A percentile compares a stretch with the other conserved stretches of the same genome.
Evolutionary conservation across 2,113 vertebrate genomes (phyloP).

Genomic region (Petromus typicus): DNA sequence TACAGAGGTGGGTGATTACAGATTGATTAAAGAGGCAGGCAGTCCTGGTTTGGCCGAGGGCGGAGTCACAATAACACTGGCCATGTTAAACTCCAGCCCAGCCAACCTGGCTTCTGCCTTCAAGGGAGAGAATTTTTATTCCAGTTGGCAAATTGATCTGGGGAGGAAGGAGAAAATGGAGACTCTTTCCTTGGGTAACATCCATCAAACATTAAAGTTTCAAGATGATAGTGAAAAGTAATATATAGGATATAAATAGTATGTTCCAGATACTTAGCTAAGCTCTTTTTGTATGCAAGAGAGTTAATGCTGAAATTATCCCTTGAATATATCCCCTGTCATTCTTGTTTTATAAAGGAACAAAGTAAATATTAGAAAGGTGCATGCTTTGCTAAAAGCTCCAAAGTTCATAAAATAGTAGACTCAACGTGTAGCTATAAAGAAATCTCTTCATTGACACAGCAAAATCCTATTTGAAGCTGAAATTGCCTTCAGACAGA

Average conservation of each 20-base stretch:
- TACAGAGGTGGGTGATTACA: too few species aligned
- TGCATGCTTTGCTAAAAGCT: not conserved
- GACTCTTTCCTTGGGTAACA: not conserved
- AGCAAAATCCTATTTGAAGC: not conserved
- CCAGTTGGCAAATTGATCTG: not conserved
- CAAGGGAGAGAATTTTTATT: not conserved
- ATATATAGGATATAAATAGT: not conserved
- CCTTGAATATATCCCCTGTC: not conserved
- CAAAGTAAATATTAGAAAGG: not conserved
- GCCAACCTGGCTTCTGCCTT: too few species aligned
- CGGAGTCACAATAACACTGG: too few species aligned
- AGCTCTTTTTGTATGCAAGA: not conserved
- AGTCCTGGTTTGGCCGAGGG: too few species aligned
- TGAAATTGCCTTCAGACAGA: not conserved
- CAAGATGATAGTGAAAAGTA: not conserved
- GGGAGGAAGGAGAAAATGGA: too few species aligned
- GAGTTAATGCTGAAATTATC: not conserved
- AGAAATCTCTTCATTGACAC: not conserved
- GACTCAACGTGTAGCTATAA: not conserved
- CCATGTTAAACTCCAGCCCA: too few species aligned
- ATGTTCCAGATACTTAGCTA: not conserved
- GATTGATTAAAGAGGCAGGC: too few species aligned
- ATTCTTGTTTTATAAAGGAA: slow-evolving; percentile 10
- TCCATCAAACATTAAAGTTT: not conserved
- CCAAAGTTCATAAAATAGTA: slow-evolving; percentile 18